These are phyloP conservation scores for Coluber constrictor DNA, from an alignment of 2,797 vertebrate species.

Conservation along the genomic window DNA sequence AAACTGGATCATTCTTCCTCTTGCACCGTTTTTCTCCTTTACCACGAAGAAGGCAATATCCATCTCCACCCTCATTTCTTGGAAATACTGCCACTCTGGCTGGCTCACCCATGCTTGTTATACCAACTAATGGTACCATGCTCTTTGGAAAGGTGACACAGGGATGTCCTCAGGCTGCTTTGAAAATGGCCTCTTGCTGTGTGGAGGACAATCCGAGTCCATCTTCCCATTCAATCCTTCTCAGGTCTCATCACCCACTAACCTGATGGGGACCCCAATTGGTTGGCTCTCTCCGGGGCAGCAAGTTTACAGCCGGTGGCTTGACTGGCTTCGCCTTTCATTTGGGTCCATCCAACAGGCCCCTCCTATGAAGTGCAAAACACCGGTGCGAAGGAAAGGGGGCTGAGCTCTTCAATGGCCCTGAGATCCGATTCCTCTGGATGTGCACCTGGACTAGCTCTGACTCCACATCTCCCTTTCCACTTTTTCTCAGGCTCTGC, in stretches of 20 bases:
- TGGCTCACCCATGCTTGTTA: background rate
- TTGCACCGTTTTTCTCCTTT: background rate
- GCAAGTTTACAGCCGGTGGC: background rate
- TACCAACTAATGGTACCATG: background rate
- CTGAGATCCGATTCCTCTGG: background rate
- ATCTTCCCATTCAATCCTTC: background rate
- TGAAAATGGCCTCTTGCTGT: background rate
- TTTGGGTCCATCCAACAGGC: background rate
- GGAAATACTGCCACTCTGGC: background rate
- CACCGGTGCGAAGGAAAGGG: background rate
- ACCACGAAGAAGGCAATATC: background rate
- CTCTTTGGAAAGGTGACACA: background rate
- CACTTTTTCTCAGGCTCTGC: background rate
- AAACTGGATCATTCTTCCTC: too few relatives aligned
- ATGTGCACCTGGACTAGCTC: background rate
- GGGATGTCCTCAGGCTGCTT: background rate
- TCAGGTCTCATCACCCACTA: background rate
- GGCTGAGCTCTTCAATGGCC: background rate
- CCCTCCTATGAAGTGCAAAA: background rate
- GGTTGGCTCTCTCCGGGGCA: background rate
- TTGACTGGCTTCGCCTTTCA: background rate
- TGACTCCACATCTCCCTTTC: background rate
- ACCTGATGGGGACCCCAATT: background rate
- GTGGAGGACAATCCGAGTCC: background rate
- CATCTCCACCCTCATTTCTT: background rate